Evolutionary conservation across 2,888 invertebrate species (phyloP).

Genomic region (Aleiodes leptofemur): DNA sequence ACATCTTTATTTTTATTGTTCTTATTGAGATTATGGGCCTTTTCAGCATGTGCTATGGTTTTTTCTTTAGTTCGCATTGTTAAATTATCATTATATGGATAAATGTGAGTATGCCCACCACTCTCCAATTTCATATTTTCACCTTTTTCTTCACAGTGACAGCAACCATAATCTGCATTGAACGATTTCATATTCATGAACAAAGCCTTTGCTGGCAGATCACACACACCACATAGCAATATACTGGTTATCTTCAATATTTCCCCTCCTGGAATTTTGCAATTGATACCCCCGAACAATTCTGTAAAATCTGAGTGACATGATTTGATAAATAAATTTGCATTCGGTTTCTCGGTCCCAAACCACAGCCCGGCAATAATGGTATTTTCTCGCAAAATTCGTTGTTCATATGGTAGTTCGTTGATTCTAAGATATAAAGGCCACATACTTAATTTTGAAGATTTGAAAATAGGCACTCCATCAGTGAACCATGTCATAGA

Average conservation of each 20-base stretch:
- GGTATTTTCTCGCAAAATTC: slow-evolving; percentile 35
- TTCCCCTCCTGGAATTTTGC: not conserved
- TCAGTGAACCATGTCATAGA: slow-evolving; percentile 42
- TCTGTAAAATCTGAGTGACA: slow-evolving; percentile 17
- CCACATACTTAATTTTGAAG: slow-evolving; percentile 33
- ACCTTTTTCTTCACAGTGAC: too few relatives aligned
- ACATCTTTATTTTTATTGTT: not conserved
- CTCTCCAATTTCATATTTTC: too few relatives aligned
- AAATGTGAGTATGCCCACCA: not conserved
- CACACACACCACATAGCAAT: too few relatives aligned
- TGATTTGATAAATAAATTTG: slow-evolving; percentile 36
- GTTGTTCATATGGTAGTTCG: slow-evolving; percentile 33
- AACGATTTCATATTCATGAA: slow-evolving; percentile 26
- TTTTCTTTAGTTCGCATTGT: not conserved
- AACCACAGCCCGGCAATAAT: slow-evolving; percentile 39
- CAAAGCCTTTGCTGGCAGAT: too few relatives aligned
- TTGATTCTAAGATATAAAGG: slow-evolving; percentile 39
- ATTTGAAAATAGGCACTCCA: slow-evolving; percentile 36
- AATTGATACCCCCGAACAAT: not conserved
- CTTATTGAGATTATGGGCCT: not conserved
- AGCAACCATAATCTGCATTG: not conserved
- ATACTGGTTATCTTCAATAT: too few relatives aligned
- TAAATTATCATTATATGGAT: too few relatives aligned
- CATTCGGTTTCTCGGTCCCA: slow-evolving; percentile 35
- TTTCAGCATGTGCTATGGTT: slow-evolving; percentile 1